Evolutionary conservation across 2,888 invertebrate species (phyloP), one percentile per base, ranked within the genome.

Genomic region (Abrostola triplasia): DNA sequence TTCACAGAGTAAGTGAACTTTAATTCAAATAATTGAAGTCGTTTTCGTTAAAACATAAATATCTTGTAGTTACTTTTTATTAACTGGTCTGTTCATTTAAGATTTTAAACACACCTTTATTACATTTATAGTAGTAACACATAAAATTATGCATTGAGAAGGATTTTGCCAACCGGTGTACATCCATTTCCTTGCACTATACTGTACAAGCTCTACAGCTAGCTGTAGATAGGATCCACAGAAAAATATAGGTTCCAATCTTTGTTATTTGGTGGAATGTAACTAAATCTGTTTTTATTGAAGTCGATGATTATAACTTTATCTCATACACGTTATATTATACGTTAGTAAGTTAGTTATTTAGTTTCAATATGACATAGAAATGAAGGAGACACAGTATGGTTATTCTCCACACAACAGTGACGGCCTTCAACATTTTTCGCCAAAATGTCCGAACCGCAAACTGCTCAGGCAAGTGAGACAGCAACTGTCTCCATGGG

Each of bases 181-280:
- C 35, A 6, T 38, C 4, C 11, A 35, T 35, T 57, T 68, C 41
- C 1, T 10, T 73, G 68, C 44, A 42, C 53, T 48, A 11, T 11
- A 13, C n/a, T 67, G 53, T 70, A 70, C 53, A 57, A 36, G 54
- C 56, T n/a, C 44, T 35, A 52, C 36, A 41, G 49, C 12, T 7
- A 42, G 36, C 50, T 13, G 41, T 44, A 61, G 42, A 51, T 50
- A 56, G 44, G 13, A 54, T 48, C 44, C 35, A 5, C 36, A 56
- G 53, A 54, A 73, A 73, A 68, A 73, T 73, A 57, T 73, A 54
- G 41, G 48, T 36, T 61, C 55, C 67, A 49, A 68, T 74, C 50
- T 64, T 52, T 60, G 51, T 52, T 69, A 51, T 56, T 53, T 24
- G 47, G 52, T 36, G 52, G 51, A 67, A 35, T 73, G 68, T 56